Base-by-base conservation (phyloP, 2,888 invertebrate species). In the Troides helena region DNA sequence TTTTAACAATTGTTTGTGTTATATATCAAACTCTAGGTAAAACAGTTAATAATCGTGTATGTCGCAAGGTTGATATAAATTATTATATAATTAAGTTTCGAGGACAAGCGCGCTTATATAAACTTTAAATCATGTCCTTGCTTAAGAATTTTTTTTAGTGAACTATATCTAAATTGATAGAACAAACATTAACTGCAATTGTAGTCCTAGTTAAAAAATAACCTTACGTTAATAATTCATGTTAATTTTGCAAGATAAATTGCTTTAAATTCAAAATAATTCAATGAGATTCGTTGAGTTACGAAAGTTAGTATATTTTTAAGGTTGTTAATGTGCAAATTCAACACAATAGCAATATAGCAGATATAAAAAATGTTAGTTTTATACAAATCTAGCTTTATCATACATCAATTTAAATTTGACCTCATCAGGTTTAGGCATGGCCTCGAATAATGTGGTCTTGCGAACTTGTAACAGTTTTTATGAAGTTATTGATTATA, bases 381-480 rank as follows among this genome's bases (percentile, higher is more conserved):
- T 21, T 57, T 57, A 21, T 57, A 57, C 57, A 57, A 23, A 57
- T 57, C 23, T 3, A 23, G 3, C 50, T 21, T n/a, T 57, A 57
- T 21, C 57, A 21, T 57, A 21, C 57, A 25, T 23, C 23, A 43
- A 65, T 30, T 58, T 14, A 65, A 58, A 25, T 65, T 58, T 59
- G 25, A 58, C 58, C 18, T 65, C 4, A 1, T 23, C 23, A 23
- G 4, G 2, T n/a, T 36, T 18, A 17, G 21, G 14, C 57, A 39
- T 57, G 57, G 39, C 64, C 64, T n/a, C 57, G 56, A 57, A 65
- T 14, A 4, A 59, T 25, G 5, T 65, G 36, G 46, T 43, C 58
- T 58, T 65, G 57, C 57, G 58, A 58, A 59, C 25, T 65, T 65
- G 58, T 57, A 59, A 39, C 59, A 30, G 8, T 60, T 60, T 68